These are phyloP conservation scores for Plecotus auritus DNA, from an alignment of 2,113 vertebrate species.

Conservation along the genomic window DNA sequence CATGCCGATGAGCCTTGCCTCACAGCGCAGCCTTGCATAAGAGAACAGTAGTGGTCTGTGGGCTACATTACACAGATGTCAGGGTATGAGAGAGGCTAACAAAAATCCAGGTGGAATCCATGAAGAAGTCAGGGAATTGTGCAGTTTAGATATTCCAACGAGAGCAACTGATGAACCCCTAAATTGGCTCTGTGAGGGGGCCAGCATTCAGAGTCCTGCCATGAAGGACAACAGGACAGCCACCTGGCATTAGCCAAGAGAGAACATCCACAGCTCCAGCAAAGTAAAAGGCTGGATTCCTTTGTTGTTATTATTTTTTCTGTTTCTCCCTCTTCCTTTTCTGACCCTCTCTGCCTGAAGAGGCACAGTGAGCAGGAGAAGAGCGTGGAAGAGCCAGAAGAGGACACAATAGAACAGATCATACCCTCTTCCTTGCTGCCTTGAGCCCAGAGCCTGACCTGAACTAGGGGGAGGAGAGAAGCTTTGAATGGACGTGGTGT, in stretches of 20 bases:
- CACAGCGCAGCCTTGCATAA: background rate
- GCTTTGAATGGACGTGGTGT: background rate
- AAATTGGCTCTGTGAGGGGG: background rate
- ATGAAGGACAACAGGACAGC: background rate
- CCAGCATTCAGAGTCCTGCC: background rate
- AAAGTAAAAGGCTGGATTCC: background rate
- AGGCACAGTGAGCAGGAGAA: background rate
- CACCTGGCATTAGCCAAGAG: background rate
- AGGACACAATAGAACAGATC: background rate
- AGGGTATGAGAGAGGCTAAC: background rate
- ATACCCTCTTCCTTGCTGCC: accelerated
- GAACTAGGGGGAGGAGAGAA: background rate
- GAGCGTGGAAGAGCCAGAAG: background rate
- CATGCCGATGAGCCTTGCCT: too few species aligned
- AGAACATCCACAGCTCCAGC: background rate
- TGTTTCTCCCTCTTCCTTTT: background rate
- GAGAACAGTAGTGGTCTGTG: too few species aligned
- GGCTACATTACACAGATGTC: too few species aligned
- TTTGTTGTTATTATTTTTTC: background rate
- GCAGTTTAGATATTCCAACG: background rate
- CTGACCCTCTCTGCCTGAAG: background rate
- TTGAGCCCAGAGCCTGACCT: background rate
- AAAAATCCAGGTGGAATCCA: background rate
- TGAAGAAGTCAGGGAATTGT: background rate
- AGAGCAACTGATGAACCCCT: background rate